Evolutionary conservation across 1,140 invertebrate genomes (phyloP).

Genomic region (Anagrus nilaparvatae): DNA sequence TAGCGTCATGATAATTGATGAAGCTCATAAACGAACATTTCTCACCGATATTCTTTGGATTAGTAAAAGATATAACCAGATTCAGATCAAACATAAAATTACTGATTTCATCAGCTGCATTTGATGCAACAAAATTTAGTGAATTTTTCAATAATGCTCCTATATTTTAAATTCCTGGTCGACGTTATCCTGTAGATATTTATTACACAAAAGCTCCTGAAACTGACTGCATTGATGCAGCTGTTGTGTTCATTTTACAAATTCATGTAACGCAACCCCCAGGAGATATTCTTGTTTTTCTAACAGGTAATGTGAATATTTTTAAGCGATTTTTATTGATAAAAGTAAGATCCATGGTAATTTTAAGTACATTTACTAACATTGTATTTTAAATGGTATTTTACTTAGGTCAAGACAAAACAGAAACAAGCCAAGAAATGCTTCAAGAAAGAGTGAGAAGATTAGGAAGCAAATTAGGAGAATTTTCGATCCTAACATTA

Average conservation of each 20-base stretch:
- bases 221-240: constrained; percentile 96
- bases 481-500: constrained; percentile 90
- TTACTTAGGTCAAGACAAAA: constrained; percentile 71
- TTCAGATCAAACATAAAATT: constrained; percentile 93
- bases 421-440: constrained; percentile 92
- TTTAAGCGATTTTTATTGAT: constrained; percentile 15
- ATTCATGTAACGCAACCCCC: constrained; percentile 94
- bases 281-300: constrained; percentile 94
- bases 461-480: constrained; percentile 86
- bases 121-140: constrained; percentile 98
- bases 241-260: constrained; percentile 92
- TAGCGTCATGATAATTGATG: constrained; percentile 98
- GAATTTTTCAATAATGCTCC: constrained; percentile 98
- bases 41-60: constrained; percentile 98
- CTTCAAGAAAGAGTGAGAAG: constrained; percentile 80
- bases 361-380: background rate
- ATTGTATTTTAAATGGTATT: constrained; percentile 1
- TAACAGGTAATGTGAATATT: constrained; percentile 62
- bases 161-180: constrained; percentile 92
- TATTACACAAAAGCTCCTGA: constrained; percentile 99
- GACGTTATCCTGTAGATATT: constrained; percentile 84
- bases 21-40: constrained; percentile 96
- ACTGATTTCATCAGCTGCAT: constrained; percentile 93
- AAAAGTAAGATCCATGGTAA: background rate
- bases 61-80: constrained; percentile 95